A percentile compares a stretch with the other conserved stretches of the same genome.
Evolutionary conservation across 2,888 invertebrate species (phyloP).

Genomic region (Chloroclystis v-ata): DNA sequence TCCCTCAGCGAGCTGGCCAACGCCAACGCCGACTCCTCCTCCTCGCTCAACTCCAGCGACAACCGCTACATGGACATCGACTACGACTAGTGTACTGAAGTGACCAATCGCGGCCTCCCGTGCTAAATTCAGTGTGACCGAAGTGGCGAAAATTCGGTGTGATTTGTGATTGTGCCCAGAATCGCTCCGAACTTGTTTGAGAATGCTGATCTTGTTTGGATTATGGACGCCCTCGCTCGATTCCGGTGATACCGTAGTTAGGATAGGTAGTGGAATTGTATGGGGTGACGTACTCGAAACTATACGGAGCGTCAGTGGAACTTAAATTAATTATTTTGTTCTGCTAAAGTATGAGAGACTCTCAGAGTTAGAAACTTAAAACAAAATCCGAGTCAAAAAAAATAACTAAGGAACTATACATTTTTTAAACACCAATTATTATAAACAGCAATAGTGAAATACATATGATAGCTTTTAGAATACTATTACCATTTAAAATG

Average conservation of each 20-base stretch:
- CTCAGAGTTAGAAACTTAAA: too few species aligned
- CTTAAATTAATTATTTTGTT: too few species aligned
- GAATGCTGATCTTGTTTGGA: background rate
- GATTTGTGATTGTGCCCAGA: background rate
- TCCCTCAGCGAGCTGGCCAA: conserved; percentile 17
- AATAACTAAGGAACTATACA: too few species aligned
- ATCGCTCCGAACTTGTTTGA: background rate
- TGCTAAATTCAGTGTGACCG: conserved; percentile 1
- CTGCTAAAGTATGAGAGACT: too few species aligned
- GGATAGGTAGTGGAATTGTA: background rate
- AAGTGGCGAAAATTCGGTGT: background rate
- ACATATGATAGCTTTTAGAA: too few species aligned
- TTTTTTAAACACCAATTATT: too few species aligned
- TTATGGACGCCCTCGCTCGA: background rate
- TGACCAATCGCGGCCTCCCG: background rate
- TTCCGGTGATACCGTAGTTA: background rate
- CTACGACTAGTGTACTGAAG: conserved; percentile 69
- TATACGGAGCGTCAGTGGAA: background rate
- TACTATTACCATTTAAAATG: too few species aligned
- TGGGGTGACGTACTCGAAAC: background rate
- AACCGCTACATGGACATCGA: conserved; percentile 65
- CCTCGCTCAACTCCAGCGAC: conserved; percentile 40
- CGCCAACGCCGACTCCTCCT: conserved; percentile 28
- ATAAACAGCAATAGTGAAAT: too few species aligned
- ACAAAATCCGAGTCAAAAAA: too few species aligned